These are phyloP conservation scores for Exephanes ischioxanthus DNA, from an alignment of 2,888 invertebrate species.

Conservation along the genomic window DNA sequence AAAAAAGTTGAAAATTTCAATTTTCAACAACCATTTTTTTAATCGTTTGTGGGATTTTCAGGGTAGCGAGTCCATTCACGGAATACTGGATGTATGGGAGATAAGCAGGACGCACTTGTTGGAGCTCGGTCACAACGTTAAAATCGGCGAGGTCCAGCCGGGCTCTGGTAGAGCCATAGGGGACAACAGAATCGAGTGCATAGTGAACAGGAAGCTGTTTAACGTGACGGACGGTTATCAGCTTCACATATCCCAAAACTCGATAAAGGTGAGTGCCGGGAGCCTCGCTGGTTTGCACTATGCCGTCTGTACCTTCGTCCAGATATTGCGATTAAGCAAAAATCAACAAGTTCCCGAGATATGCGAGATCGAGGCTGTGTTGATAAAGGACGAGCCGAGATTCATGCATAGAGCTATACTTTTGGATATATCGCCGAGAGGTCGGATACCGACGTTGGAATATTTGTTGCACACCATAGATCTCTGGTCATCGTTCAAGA, in stretches of 20 bases:
- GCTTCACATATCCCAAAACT: conserved; percentile 85
- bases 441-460: conserved; percentile 86
- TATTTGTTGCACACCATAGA: conserved; percentile 86
- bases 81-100: conserved; percentile 86
- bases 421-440: conserved; percentile 87
- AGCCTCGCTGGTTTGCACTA: conserved; percentile 87
- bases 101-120: conserved; percentile 85
- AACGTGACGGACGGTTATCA: conserved; percentile 85
- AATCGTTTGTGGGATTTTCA: conserved; percentile 54
- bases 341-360: conserved; percentile 78
- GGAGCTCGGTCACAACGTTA: conserved; percentile 85
- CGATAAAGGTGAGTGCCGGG: conserved; percentile 86
- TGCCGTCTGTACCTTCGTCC: conserved; percentile 87
- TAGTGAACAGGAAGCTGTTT: conserved; percentile 86
- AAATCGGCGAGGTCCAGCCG: conserved; percentile 85
- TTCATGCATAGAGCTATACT: conserved; percentile 87
- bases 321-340: conserved; percentile 86
- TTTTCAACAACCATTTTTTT: conserved; percentile 7
- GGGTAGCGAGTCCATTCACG: conserved; percentile 83
- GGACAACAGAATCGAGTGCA: conserved; percentile 86
- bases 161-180: conserved; percentile 81
- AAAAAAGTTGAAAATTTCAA: too few species aligned
- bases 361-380: conserved; percentile 83
- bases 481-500: conserved; percentile 86
- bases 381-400: conserved; percentile 87